phyloP scores from a whole-genome alignment of 2,888 invertebrate species.

The Nymphalis polychloros region DNA sequence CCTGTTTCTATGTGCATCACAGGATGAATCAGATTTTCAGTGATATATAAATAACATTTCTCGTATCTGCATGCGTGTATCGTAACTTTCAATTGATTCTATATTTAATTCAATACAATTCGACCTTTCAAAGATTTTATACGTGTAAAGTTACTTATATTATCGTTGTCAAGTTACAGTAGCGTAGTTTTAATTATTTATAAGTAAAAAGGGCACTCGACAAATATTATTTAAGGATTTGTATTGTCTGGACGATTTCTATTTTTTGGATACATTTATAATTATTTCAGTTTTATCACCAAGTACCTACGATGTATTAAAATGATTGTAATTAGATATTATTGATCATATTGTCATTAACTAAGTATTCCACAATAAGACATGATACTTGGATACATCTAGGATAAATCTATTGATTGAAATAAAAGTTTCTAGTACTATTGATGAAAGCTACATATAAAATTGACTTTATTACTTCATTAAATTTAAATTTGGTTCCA shows the following conservation, averaged over 20 bases:
- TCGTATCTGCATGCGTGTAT: constrained; percentile 13
- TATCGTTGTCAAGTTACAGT: neutral
- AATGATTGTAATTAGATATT: too few relatives aligned
- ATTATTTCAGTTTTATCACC: neutral
- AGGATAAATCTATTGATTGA: neutral
- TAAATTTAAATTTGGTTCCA: too few relatives aligned
- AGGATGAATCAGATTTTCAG: constrained; percentile 55
- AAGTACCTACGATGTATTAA: neutral
- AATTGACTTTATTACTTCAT: neutral
- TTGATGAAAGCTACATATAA: neutral
- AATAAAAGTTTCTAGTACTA: neutral
- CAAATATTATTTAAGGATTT: constrained; percentile 11
- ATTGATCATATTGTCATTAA: too few relatives aligned
- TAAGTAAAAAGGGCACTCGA: constrained; percentile 9
- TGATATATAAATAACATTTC: constrained; percentile 29
- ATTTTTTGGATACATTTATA: neutral
- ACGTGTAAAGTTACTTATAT: neutral
- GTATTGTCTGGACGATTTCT: neutral
- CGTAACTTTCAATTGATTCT: constrained; percentile 15
- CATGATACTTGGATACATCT: neutral
- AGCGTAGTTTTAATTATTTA: constrained; percentile 25
- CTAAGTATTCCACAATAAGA: neutral
- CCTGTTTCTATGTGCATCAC: constrained; percentile 60
- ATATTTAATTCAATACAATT: constrained; percentile 9
- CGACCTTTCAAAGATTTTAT: neutral